A percentile compares a stretch with the other conserved stretches of the same genome.
Conservation (phyloP, 35 echinoderm and acorn worm species). For the Holothuria glaberrima region DNA sequence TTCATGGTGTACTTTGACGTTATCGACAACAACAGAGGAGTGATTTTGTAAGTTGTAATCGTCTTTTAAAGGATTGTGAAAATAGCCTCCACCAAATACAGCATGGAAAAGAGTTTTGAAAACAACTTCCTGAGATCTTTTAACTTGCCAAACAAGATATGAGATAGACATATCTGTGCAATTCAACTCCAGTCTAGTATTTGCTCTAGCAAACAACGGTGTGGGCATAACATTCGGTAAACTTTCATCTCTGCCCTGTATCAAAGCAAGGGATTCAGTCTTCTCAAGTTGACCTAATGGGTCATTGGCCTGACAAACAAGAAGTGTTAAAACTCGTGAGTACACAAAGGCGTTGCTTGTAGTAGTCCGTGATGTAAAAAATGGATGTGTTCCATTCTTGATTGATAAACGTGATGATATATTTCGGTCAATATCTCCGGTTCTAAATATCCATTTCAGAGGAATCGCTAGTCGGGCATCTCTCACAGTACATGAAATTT, state of each 20-base stretch:
- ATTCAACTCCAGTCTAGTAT: background rate
- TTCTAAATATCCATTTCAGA: background rate
- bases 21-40: too few relatives aligned
- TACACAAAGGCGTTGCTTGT: background rate
- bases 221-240: too few relatives aligned
- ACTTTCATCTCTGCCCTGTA: background rate
- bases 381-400: background rate
- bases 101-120: too few relatives aligned
- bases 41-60: too few relatives aligned
- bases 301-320: background rate
- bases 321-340: background rate
- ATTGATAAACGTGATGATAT: background rate
- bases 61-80: too few relatives aligned
- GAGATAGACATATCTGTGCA: background rate
- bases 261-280: background rate
- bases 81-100: too few relatives aligned
- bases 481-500: background rate
- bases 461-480: background rate
- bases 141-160: too few relatives aligned
- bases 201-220: background rate
- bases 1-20: too few relatives aligned
- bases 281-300: background rate
- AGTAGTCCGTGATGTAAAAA: background rate
- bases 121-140: too few relatives aligned
- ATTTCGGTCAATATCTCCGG: background rate